A percentile compares a stretch with the other conserved stretches of the same genome.
Evolutionary conservation across 1,140 invertebrate genomes (phyloP).

Genomic region (Gonioctena quinquepunctata): DNA sequence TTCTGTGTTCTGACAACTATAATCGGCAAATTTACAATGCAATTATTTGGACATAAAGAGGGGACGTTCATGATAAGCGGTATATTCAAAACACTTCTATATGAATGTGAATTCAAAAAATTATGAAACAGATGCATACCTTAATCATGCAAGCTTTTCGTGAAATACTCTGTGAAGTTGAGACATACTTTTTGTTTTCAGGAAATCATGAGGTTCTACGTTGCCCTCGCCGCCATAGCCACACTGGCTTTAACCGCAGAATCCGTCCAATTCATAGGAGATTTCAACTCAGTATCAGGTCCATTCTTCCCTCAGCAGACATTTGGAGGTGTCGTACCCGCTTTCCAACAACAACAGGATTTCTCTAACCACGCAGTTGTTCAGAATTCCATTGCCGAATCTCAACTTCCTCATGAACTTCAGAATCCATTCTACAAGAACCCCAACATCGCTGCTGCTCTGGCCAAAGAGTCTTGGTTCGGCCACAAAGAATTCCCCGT

Average conservation of each 20-base stretch:
- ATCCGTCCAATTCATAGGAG: background rate
- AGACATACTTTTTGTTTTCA: background rate
- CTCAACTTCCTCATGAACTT: conserved; percentile 63
- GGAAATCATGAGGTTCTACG: background rate
- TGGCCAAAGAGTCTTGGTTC: conserved; percentile 78
- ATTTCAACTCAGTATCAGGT: background rate
- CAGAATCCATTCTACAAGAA: conserved; percentile 78
- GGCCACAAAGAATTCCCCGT: conserved; percentile 74
- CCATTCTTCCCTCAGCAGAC: background rate
- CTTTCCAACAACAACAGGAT: background rate
- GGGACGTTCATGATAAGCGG: too few relatives aligned
- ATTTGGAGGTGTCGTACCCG: background rate
- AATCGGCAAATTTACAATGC: too few relatives aligned
- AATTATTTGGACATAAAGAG: too few relatives aligned
- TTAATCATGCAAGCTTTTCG: too few relatives aligned
- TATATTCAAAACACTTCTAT: too few relatives aligned
- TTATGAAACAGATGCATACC: too few relatives aligned
- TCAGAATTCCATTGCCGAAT: conserved; percentile 62
- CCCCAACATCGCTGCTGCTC: conserved; percentile 67
- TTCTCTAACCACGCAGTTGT: conserved; percentile 64
- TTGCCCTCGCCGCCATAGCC: background rate
- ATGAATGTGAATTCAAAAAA: too few relatives aligned
- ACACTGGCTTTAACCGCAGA: background rate
- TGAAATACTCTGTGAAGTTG: too few relatives aligned
- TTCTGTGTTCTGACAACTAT: too few relatives aligned